Evolutionary conservation across 37 sponge, comb jelly and placozoan genomes (phyloP), one percentile per base, ranked within the genome.

Genomic region (Aphrocallistes beatrix): DNA sequence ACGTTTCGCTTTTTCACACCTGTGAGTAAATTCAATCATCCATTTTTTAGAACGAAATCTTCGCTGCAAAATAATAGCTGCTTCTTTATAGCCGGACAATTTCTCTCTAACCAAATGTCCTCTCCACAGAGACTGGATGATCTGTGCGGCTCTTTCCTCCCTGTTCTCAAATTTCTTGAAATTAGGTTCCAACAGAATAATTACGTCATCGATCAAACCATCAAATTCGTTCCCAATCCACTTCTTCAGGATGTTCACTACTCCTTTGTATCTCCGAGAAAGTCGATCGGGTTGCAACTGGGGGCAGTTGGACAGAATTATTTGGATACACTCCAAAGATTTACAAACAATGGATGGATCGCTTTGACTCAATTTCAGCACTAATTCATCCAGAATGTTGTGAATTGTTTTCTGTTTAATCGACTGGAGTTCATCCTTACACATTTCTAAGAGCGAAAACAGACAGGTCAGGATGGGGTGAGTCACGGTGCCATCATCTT

Each of bases 1-100:
- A 3, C 10, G n/a, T 28, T 60, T 60, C 34, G 75, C 75, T 60
- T 60, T 60, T 60, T 60, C 75, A 60, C 75, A 60, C 75, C 75
- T 60, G 3, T 6, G 8, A 28, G 10, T 3, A 28, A 60, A 60
- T 60, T 32, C 75, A 60, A 19, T 60, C 10, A 1, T 60, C 75
- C 75, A 60, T 30, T 28, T 60, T 19, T 60, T 60, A 28, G n/a
- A 60, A 3, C 75, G 10, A 60, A 60, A 3, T 30, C 75, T 60
- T 32, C 28, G n/a, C 75, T 60, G 75, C 34, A 60, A 6, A 60
- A 19, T 19, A 28, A 13, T 13, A 28, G n/a, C 75, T 25, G n/a
- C 75, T 13, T 13, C n/a, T 30, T 30, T 60, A 60, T 25, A 30
- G 10, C n/a, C 21, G n/a, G n/a, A 25, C 8, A 60, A 3, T 60